These are phyloP conservation scores for Nebria ingens DNA, from an alignment of 1,140 invertebrate species.

Conservation along the genomic window DNA sequence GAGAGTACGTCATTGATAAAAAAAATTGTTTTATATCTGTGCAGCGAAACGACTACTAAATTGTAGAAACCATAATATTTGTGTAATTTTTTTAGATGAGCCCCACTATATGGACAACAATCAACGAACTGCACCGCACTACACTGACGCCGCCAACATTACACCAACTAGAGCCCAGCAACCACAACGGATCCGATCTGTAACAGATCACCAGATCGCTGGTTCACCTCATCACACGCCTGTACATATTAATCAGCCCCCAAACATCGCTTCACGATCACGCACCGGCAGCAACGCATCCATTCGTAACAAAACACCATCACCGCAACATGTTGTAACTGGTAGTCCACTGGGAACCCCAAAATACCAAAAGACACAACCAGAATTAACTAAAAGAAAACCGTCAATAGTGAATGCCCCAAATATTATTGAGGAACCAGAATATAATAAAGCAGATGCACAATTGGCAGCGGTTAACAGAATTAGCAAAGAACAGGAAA, in stretches of 20 bases:
- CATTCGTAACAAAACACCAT: not conserved
- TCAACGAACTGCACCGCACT: constrained; percentile 3
- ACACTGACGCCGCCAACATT: not conserved
- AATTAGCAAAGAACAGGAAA: not conserved
- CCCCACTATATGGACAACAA: constrained; percentile 2
- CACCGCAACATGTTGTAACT: not conserved
- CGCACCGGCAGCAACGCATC: constrained; percentile 1
- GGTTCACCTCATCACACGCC: not conserved
- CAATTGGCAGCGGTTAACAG: not conserved
- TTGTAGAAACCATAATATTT: no score
- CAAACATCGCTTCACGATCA: not conserved
- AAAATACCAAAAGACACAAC: not conserved
- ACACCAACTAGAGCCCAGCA: not conserved
- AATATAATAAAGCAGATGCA: not conserved
- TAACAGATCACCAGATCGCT: not conserved
- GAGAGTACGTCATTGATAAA: no score
- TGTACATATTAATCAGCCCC: not conserved
- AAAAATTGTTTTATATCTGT: no score
- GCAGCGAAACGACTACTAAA: no score
- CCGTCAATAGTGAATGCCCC: not conserved
- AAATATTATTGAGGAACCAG: not conserved
- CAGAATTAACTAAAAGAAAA: not conserved
- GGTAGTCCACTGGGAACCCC: no score
- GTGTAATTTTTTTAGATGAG: no score
- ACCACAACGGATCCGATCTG: not conserved